Conservation (phyloP, 1,140 invertebrate species). For the Neodiprion pinetum region DNA sequence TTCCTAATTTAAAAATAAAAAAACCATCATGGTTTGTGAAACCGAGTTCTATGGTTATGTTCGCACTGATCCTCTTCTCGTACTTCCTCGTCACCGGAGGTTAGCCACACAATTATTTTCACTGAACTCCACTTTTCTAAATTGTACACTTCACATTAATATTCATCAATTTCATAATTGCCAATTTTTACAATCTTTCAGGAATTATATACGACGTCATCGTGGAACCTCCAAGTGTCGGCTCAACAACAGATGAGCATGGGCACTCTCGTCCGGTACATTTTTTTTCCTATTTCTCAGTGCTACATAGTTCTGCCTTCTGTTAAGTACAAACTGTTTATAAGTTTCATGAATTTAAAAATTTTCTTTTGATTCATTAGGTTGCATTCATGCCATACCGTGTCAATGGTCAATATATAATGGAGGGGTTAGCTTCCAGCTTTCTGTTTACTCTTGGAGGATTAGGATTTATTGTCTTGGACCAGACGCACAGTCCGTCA, state of each 20-base stretch:
- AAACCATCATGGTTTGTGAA: conserved; percentile 89
- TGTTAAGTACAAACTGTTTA: conserved; percentile 19
- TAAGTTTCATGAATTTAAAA: neutral
- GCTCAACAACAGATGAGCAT: conserved; percentile 96
- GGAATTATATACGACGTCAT: conserved; percentile 99
- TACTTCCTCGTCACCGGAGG: conserved; percentile 99
- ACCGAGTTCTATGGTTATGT: conserved; percentile 94
- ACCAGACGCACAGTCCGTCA: conserved; percentile 90
- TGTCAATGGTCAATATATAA: conserved; percentile 98
- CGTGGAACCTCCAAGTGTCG: conserved; percentile 96
- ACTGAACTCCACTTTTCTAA: neutral
- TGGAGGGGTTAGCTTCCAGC: conserved; percentile 97
- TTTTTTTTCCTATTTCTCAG: conserved; percentile 13
- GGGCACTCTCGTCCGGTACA: conserved; percentile 90
- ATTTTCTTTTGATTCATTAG: conserved; percentile 56
- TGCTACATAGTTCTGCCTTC: conserved; percentile 1
- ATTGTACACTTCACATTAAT: too few species aligned
- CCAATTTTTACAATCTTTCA: conserved; percentile 58
- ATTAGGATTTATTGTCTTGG: conserved; percentile 95
- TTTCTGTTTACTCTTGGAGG: conserved; percentile 96
- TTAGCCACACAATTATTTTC: conserved; percentile 59
- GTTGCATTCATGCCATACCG: conserved; percentile 98
- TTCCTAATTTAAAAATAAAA: conserved; percentile 93
- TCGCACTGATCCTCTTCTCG: conserved; percentile 87
- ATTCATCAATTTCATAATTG: conserved; percentile 3